Conservation (phyloP, 35 echinoderm and acorn worm species). For the Hemicentrotus pulcherrimus region DNA sequence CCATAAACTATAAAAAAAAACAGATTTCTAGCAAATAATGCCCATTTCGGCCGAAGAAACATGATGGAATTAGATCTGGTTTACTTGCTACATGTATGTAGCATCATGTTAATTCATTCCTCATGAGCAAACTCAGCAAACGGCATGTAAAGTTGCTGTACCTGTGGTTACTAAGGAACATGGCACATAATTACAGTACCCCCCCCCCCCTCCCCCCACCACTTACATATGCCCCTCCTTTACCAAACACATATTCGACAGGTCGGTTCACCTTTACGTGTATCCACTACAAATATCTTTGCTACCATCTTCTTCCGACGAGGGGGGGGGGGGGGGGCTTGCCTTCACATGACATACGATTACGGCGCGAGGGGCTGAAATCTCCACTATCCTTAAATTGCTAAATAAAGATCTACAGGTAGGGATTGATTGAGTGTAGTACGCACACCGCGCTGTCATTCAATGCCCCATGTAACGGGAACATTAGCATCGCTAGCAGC, state of each 20-base stretch:
- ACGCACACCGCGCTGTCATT: conserved; percentile 21
- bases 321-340: background rate
- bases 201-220: background rate
- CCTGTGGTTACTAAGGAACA: background rate
- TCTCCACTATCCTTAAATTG: conserved; percentile 33
- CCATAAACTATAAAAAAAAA: background rate
- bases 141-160: background rate
- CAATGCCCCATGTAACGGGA: conserved; percentile 40
- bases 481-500: conserved; percentile 43
- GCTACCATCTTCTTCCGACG: background rate
- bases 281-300: background rate
- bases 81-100: background rate
- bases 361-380: background rate
- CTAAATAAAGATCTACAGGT: conserved; percentile 42
- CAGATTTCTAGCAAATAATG: background rate
- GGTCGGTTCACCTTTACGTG: background rate
- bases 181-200: background rate
- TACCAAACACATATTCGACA: background rate
- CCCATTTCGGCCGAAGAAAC: background rate
- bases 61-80: background rate
- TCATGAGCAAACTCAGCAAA: background rate
- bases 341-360: conserved; percentile 9
- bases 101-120: background rate
- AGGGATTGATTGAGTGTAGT: conserved; percentile 40
- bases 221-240: background rate